phyloP scores from a whole-genome alignment of 1,140 invertebrate species.

The Drosophila equinoxialis region DNA sequence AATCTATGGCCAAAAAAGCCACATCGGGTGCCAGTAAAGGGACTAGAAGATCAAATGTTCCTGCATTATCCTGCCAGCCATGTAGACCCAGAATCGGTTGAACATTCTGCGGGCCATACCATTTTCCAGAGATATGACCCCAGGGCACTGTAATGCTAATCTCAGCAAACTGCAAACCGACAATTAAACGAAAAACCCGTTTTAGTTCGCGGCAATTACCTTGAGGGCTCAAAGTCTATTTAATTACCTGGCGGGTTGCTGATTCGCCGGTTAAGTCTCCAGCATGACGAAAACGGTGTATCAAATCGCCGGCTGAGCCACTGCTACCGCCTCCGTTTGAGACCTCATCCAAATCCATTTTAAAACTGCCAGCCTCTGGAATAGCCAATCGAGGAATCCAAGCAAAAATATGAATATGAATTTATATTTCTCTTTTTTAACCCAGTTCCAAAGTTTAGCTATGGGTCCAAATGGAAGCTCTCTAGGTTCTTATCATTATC shows the following conservation, averaged over 20 bases:
- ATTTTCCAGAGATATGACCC: constrained; percentile 89
- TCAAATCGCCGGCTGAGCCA: constrained; percentile 50
- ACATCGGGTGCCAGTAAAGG: constrained; percentile 86
- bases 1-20: constrained; percentile 88
- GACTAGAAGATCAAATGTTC: constrained; percentile 88
- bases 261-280: constrained; percentile 74
- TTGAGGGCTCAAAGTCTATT: constrained; percentile 57
- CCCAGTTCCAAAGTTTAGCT: constrained; percentile 68
- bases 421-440: constrained; percentile 14
- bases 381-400: constrained; percentile 37
- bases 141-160: constrained; percentile 90
- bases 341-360: constrained; percentile 59
- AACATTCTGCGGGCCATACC: constrained; percentile 87
- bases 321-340: constrained; percentile 13
- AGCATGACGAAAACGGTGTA: constrained; percentile 71
- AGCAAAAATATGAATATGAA: not conserved
- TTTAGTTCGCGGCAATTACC: not conserved
- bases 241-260: constrained; percentile 67
- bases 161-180: constrained; percentile 84
- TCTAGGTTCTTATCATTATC: constrained; percentile 48
- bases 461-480: constrained; percentile 14
- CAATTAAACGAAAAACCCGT: constrained; percentile 11
- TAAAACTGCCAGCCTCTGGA: constrained; percentile 38
- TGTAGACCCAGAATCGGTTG: constrained; percentile 89
- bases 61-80: constrained; percentile 91